Base-by-base conservation (phyloP, 2,113 vertebrate species). In the Perccottus glenii region DNA sequence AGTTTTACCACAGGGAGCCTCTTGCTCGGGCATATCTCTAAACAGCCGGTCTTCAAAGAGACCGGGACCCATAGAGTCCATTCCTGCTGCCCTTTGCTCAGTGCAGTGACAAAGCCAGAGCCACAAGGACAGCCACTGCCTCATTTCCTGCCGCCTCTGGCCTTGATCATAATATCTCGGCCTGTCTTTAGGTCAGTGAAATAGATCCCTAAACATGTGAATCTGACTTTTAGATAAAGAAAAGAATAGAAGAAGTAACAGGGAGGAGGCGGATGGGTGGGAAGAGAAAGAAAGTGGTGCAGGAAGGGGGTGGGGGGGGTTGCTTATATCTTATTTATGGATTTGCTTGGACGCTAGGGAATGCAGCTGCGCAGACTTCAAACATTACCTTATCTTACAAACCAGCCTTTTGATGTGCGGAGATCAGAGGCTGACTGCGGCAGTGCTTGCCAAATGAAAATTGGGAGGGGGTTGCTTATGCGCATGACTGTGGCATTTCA, bases 311-410 rank as follows among this genome's bases (percentile, higher is more conserved):
- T 11, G 70, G 14, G 75, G 82, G 84, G 38, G 76, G 76, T 92
- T 93, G 92, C 92, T 95, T 94, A 88, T 94, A 92, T 96, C 92
- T 96, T 96, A 94, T 95, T 96, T 95, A 94, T 94, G 94, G 93
- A 93, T 93, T 95, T 94, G 93, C 92, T 94, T 93, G 95, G 94
- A 94, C 94, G 92, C 93, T 84, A 78, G 94, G 95, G 94, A 95
- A 92, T 92, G 92, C 91, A 89, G 92, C 93, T 89, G 87, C 91
- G 92, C 90, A 91, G 94, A 93, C 94, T 95, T 95, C 94, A 96
- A 91, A 94, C 94, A 92, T 93, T 89, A 93, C 94, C 93, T 95
- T 94, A 94, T 95, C 94, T 94, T 94, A 93, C 94, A 94, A 93
- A 94, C 93, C 92, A 91, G 92, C 89, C 94, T 91, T 96, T 95